Base-by-base conservation (phyloP, 2,797 vertebrate species). In the Malurus leucopterus region DNA sequence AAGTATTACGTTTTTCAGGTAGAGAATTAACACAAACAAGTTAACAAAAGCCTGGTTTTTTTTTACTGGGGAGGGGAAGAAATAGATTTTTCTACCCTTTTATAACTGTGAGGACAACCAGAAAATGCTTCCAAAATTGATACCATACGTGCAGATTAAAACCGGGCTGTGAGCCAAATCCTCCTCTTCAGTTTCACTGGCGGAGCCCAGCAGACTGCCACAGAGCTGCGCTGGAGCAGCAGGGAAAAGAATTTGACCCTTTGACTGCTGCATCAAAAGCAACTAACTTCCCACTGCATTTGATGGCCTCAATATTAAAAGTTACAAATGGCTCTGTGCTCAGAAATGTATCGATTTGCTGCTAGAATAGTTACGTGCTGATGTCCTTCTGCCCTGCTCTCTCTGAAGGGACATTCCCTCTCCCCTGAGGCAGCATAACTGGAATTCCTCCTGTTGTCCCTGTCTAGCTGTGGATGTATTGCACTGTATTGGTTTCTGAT, bases 91-190 rank as follows among this genome's bases (percentile, higher is more conserved):
- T 88, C 78, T 84, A 86, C 70, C 78, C 81, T 90, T 88, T 86
- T 94, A 73, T 90, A 95, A 94, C 94, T 90, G 68, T 86, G 79
- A 95, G 88, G 90, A 94, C 92, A 96, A 94, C 58, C 82, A 96
- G 92, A 91, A 96, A 94, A 94, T 93, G 79, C 82, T 94, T 93
- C 88, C 85, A 92, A 90, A 96, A 96, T 95, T 95, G 93, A 91
- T 95, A 94, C 84, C 92, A 94, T 93, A 96, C 86, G 79, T 80
- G 84, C 84, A 90, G 84, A 95, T 90, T 95, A 91, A 93, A 95
- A 95, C 62, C 59, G 89, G 92, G 93, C 89, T 69, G 43, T 57
- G 54, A 92, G 92, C 95, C 94, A 95, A 93, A 93, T 92, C 85
- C 93, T 92, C 77, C 87, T 93, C 93, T 92, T 91, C 77, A 78